Evolutionary conservation across 1,140 invertebrate species (phyloP).

Genomic region (Aplysia californica): DNA sequence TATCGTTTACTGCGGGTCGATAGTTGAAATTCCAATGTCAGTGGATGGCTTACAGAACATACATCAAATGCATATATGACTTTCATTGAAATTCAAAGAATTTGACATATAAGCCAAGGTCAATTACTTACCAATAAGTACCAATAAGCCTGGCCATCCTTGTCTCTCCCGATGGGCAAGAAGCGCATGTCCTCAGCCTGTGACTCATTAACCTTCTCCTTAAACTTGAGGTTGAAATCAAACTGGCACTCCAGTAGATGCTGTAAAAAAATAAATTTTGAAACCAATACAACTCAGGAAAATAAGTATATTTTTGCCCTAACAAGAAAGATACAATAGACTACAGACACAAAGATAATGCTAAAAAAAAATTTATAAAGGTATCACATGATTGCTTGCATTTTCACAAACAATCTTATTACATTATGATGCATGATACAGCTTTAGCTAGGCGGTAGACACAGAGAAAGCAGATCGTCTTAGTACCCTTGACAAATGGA

Average conservation of each 20-base stretch:
- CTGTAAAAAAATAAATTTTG: slow-evolving; percentile 69
- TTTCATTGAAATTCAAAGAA: too few species aligned
- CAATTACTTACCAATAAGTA: slow-evolving; percentile 75
- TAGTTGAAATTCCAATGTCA: too few species aligned
- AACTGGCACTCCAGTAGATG: slow-evolving; percentile 93
- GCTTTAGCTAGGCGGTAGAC: too few species aligned
- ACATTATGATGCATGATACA: not conserved
- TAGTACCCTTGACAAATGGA: too few species aligned
- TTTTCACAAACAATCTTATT: too few species aligned
- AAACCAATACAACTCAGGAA: not conserved
- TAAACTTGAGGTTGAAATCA: slow-evolving; percentile 93
- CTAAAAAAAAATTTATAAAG: too few species aligned
- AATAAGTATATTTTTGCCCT: not conserved
- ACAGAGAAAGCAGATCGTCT: not conserved
- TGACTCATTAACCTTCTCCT: slow-evolving; percentile 87
- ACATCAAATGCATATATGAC: too few species aligned
- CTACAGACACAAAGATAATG: too few species aligned
- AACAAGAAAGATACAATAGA: not conserved
- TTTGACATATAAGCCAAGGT: not conserved
- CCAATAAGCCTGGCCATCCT: slow-evolving; percentile 92
- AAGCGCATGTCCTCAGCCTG: slow-evolving; percentile 83
- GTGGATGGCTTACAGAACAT: too few species aligned
- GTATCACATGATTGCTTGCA: too few species aligned
- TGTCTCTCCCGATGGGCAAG: slow-evolving; percentile 90
- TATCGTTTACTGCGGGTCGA: too few species aligned